Conservation (phyloP, 2,797 vertebrate genomes). For the Alcedo quadribrachys region DNA sequence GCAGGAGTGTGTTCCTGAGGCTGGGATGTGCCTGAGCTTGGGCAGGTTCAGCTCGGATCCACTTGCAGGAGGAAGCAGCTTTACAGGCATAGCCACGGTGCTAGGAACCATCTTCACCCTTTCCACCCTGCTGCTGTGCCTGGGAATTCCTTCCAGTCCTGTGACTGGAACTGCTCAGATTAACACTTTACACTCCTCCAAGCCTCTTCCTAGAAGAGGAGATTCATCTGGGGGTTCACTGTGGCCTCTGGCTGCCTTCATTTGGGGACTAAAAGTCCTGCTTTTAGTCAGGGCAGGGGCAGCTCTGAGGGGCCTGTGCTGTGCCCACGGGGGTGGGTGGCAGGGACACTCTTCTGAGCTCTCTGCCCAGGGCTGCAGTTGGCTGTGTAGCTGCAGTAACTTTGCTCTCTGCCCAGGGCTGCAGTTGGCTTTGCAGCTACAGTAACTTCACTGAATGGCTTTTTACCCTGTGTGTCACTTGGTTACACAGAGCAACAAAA, state of each 20-base stretch:
- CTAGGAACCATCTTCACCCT: not conserved
- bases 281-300: not conserved
- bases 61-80: not conserved
- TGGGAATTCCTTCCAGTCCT: not conserved
- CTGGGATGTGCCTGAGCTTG: not conserved
- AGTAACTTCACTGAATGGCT: not conserved
- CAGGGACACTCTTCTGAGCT: not conserved
- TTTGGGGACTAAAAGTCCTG: not conserved
- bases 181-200: fast-evolving
- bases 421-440: not conserved
- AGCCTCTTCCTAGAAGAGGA: not conserved
- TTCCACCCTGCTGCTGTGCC: not conserved
- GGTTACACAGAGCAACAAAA: not conserved
- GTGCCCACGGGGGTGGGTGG: not conserved
- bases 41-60: not conserved
- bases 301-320: not conserved
- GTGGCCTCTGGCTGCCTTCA: not conserved
- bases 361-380: not conserved
- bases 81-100: not conserved
- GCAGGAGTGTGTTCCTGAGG: not conserved
- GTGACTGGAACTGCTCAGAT: not conserved
- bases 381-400: not conserved
- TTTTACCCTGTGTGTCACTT: not conserved
- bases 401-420: not conserved
- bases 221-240: not conserved